phyloP scores from a whole-genome alignment of 2,113 vertebrate genomes.

The Rhabdornis inornatus region DNA sequence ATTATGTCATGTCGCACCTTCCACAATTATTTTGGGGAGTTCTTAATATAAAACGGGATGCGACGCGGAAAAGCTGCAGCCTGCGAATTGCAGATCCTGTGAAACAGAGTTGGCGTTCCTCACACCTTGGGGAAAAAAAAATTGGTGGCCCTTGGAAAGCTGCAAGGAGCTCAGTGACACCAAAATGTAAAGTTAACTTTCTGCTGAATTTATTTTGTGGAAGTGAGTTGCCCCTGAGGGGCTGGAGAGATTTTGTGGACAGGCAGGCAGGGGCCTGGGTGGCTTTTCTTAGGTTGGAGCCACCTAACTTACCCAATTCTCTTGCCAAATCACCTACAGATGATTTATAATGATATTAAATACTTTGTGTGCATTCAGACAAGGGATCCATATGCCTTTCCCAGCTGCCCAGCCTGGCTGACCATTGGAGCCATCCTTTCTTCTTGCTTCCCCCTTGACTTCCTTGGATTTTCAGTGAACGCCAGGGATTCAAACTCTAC shows the following conservation, averaged over 20 bases:
- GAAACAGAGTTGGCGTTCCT: not conserved
- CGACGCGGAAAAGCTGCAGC: not conserved
- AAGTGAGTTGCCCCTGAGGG: not conserved
- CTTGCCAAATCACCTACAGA: too few species aligned
- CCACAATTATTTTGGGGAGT: not conserved
- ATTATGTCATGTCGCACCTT: not conserved
- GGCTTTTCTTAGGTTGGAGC: not conserved
- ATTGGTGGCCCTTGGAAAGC: not conserved
- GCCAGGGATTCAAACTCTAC: not conserved
- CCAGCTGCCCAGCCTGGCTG: not conserved
- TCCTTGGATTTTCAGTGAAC: not conserved
- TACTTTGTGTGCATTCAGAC: not conserved
- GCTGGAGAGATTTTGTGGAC: rapidly evolving
- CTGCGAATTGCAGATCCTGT: not conserved
- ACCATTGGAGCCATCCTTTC: not conserved
- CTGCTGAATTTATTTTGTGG: not conserved
- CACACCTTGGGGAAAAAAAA: not conserved
- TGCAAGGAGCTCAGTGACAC: not conserved
- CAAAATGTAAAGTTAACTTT: not conserved
- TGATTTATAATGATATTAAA: not conserved
- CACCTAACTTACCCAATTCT: not conserved
- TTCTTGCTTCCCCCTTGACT: not conserved
- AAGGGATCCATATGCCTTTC: rapidly evolving
- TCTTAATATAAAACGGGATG: not conserved
- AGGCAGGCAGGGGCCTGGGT: not conserved